These are phyloP conservation scores for Austrolebias charrua DNA, from an alignment of 2,797 vertebrate species.

Conservation along the genomic window DNA sequence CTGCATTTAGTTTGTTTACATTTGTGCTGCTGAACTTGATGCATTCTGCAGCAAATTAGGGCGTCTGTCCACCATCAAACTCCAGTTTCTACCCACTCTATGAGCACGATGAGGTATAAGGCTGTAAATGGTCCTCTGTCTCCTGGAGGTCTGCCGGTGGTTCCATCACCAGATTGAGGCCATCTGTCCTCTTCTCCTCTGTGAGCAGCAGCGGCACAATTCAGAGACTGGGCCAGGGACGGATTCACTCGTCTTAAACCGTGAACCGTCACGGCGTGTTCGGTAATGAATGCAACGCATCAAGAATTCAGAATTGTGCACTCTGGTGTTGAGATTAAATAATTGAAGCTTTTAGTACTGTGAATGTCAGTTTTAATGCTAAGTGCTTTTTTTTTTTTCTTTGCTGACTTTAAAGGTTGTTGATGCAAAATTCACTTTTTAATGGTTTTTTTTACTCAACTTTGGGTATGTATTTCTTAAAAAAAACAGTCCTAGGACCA, in stretches of 20 bases:
- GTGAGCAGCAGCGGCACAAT: conserved; percentile 43
- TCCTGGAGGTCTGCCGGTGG: conserved; percentile 50
- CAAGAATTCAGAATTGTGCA: conserved; percentile 3
- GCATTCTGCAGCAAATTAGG: background rate
- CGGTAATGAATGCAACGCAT: background rate
- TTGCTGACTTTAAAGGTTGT: background rate
- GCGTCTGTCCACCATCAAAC: conserved; percentile 9
- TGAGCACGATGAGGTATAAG: conserved; percentile 22
- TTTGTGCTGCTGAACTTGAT: conserved; percentile 9
- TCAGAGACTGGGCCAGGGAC: conserved; percentile 6
- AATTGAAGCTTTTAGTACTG: background rate
- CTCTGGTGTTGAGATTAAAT: conserved; percentile 5
- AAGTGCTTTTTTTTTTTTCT: background rate
- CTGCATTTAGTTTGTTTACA: conserved; percentile 20
- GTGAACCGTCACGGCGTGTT: conserved; percentile 1
- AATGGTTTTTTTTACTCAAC: no score
- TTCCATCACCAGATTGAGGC: conserved; percentile 64
- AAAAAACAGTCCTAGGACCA: no score
- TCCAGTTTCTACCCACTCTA: background rate
- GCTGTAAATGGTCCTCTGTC: conserved; percentile 58
- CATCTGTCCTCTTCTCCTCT: conserved; percentile 62
- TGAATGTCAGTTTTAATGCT: background rate
- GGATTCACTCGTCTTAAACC: conserved; percentile 3
- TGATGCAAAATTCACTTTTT: no score
- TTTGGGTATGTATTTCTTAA: no score